Conservation (phyloP, 1,140 invertebrate species). For the Zaprionus tsacasi region DNA sequence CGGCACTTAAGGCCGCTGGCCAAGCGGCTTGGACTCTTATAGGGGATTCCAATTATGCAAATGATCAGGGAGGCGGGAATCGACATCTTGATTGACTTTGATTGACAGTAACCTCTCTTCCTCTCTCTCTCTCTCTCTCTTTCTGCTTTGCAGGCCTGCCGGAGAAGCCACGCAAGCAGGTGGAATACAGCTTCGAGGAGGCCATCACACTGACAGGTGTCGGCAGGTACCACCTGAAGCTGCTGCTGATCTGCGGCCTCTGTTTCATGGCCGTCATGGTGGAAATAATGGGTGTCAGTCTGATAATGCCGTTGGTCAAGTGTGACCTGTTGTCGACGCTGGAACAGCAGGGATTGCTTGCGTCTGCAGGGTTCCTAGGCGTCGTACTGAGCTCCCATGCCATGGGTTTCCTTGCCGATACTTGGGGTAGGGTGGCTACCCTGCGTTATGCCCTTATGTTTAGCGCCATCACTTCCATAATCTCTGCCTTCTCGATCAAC, state of each 20-base stretch:
- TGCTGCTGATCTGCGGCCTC: slow-evolving; percentile 71
- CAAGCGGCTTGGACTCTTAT: slow-evolving; percentile 17
- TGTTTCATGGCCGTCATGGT: slow-evolving; percentile 80
- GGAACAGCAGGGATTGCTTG: slow-evolving; percentile 88
- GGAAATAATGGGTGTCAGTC: slow-evolving; percentile 74
- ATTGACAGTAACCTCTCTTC: slow-evolving; percentile 21
- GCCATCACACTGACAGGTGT: slow-evolving; percentile 66
- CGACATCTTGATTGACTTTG: slow-evolving; percentile 41
- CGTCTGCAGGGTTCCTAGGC: slow-evolving; percentile 88
- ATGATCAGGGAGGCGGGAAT: slow-evolving; percentile 1
- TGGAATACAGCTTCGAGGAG: slow-evolving; percentile 86
- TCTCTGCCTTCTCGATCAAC: slow-evolving; percentile 89
- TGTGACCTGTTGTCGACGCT: slow-evolving; percentile 88
- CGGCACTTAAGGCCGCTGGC: background rate
- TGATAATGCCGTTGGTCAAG: slow-evolving; percentile 74
- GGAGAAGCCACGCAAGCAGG: slow-evolving; percentile 28
- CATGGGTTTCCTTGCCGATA: slow-evolving; percentile 93
- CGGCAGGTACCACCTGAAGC: slow-evolving; percentile 68
- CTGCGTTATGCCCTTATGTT: slow-evolving; percentile 88
- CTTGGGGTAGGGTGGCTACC: slow-evolving; percentile 88
- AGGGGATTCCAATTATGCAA: slow-evolving; percentile 47
- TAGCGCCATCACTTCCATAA: slow-evolving; percentile 87
- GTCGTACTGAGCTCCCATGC: slow-evolving; percentile 87
- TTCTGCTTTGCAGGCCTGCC: slow-evolving; percentile 10
- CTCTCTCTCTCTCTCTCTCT: background rate